Evolutionary conservation across 2,888 invertebrate species (phyloP), one percentile per base, ranked within the genome.

Genomic region (Trilocha varians): DNA sequence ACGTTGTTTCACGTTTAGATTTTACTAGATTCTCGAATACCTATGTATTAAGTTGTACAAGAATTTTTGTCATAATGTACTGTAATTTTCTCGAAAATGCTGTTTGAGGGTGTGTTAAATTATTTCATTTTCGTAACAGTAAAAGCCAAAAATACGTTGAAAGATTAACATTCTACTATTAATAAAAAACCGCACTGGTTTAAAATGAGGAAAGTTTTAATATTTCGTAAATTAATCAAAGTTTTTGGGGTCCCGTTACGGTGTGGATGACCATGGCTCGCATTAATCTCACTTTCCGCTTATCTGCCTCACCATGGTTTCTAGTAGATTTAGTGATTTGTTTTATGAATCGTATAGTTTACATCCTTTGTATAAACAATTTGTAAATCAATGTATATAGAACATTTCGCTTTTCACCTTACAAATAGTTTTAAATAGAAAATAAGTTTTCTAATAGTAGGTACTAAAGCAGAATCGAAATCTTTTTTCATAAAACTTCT

Each of bases 191-290:
- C 53, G 48, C 52, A 62, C 58, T 60, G 57, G 57, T 58, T 61
- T 46, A 53, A 64, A 64, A 71, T 66, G 64, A 65, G 65, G 66
- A 71, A 70, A 69, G 62, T 71, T 71, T 46, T 25, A 43, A 47
- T 52, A 60, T 59, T 62, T 63, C 61, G 57, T 62, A 62, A 66
- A 70, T 67, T 63, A 61, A 58, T 52, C 48, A 47, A 63, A 63
- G 52, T 67, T 69, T 63, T 67, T 61, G 55, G 53, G 52, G 53
- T 50, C 51, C 45, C 43, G 42, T 47, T 34, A 41, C 48, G 48
- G 44, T 45, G 46, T 38, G 46, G 45, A 52, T 59, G 47, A 55
- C 55, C 52, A 49, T 48, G 42, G 42, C 40, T 45, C 43, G 42
- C 45, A 53, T 61, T 50, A 54, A 56, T 55, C 52, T 55, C 49